Percentiles rank a stretch among this genome's conserved stretches.
Evolutionary conservation across 2,888 invertebrate species (phyloP).

Genomic region (Nowickia ferox): DNA sequence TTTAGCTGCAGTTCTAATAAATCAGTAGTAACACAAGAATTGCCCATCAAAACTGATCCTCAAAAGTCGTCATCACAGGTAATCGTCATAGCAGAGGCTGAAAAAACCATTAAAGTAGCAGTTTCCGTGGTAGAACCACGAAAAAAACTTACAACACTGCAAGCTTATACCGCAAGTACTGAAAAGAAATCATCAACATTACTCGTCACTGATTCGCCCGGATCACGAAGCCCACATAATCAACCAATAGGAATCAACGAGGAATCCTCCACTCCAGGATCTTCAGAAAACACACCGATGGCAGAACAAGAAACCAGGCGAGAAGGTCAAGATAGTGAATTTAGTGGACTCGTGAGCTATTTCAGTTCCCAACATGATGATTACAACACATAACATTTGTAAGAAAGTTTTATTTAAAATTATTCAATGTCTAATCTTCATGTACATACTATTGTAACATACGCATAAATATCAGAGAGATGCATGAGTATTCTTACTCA

Average conservation of each 20-base stretch:
- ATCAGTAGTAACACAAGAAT: conserved; percentile 58
- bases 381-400: conserved; percentile 88
- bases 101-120: conserved; percentile 1
- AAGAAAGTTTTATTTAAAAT: conserved; percentile 37
- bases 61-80: conserved; percentile 72
- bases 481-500: background rate
- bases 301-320: conserved; percentile 68
- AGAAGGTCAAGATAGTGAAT: conserved; percentile 85
- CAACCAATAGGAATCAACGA: conserved; percentile 74
- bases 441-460: conserved; percentile 41
- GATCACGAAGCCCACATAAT: conserved; percentile 78
- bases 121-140: conserved; percentile 72
- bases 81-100: conserved; percentile 36
- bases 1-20: conserved; percentile 63
- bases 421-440: conserved; percentile 10
- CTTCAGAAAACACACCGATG: conserved; percentile 75
- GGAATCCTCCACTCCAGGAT: conserved; percentile 80
- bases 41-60: conserved; percentile 75
- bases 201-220: conserved; percentile 76
- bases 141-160: conserved; percentile 81
- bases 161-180: conserved; percentile 77
- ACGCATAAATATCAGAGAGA: background rate
- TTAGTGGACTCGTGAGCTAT: conserved; percentile 95
- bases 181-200: conserved; percentile 77
- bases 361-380: conserved; percentile 96